Base-by-base conservation (phyloP, 2,113 vertebrate species). In the Corydoras sp. region DNA sequence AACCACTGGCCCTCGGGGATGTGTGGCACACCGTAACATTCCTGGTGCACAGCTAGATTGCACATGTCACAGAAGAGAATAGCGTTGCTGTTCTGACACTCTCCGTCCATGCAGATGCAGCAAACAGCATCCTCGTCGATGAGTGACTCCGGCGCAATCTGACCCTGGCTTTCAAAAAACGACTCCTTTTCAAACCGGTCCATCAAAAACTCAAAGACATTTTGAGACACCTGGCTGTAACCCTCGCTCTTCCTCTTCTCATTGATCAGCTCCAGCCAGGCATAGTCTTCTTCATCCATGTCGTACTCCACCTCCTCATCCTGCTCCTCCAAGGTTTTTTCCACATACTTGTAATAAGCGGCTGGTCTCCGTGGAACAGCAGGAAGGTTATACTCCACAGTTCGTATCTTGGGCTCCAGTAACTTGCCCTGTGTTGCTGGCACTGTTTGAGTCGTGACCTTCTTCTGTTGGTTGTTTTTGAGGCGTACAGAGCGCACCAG, bases 91-190 rank as follows among this genome's bases (percentile, higher is more conserved):
- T 99, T 95, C 54, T 96, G 95, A 69, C 95, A 95, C 69, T 99
- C 97, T 7, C 97, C 97, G 18, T 99, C 97, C 96, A 98, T 98
- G 88, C 97, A 99, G 77, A 99, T 92, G 85, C 97, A 99, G 87
- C 97, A 99, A n/a, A 99, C 97, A 0, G 97, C 97, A 3, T 99
- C 97, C 87, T 99, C 97, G 1, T 99, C 97, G 8, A 99, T 96
- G 78, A 93, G 84, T 10, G 92, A 87, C 79, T 93, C 95, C 75
- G 88, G 91, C 76, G 94, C 92, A 2, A 72, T 77, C 84, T 92
- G 94, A 77, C 94, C 95, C 85, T 91, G 95, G 66, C 89, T 93
- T 81, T 94, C 92, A 0, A 90, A 88, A 73, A 92, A 90, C 0
- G 95, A 98, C 81, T 97, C 97, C 86, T 99, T 99, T 80, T 99